Evolutionary conservation across 2,888 invertebrate species (phyloP), one percentile per base, ranked within the genome.

Genomic region (Cephus nigrinus): DNA sequence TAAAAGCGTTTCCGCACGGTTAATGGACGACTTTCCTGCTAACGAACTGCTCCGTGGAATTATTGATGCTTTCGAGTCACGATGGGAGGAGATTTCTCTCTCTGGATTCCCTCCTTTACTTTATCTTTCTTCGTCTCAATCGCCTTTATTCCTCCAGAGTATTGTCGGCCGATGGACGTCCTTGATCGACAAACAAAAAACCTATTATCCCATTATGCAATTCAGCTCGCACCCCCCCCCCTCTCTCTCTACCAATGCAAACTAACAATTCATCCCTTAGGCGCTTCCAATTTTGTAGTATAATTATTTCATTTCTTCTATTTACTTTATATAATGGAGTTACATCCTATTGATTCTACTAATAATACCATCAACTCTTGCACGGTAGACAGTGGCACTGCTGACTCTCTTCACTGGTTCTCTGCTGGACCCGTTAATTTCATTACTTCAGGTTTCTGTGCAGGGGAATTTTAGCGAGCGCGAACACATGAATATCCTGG

Each of bases 1-100:
- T 83, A 84, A 86, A 84, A 86, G 83, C 86, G 83, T 84, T 86
- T 84, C 82, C 82, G 82, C 71, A 23, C 75, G 84, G 82, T 86
- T 86, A 86, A 87, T 83, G 85, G 82, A 84, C 81, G 84, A 84
- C 82, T 84, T 81, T 82, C 31, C 82, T 84, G 82, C 81, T 84
- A 85, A 83, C 84, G 82, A 83, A 84, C 55, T 55, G 55, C 55
- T 55, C 23, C 55, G 23, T 79, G 82, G 82, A 84, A 83, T 84
- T 84, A 84, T 84, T 83, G 84, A 78, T 76, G 79, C 78, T 75
- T 79, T 83, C 80, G 83, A 81, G 84, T 83, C 80, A 76, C 69
- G 75, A 40, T 68, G 23, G 23, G 23, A 55, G 55, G 23, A 55
- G 55, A 55, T 5, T 55, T 55, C 1, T 55, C 55, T 23, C 23